Conservation (phyloP, 2,888 invertebrate species). For the Tanypteryx hageni region DNA sequence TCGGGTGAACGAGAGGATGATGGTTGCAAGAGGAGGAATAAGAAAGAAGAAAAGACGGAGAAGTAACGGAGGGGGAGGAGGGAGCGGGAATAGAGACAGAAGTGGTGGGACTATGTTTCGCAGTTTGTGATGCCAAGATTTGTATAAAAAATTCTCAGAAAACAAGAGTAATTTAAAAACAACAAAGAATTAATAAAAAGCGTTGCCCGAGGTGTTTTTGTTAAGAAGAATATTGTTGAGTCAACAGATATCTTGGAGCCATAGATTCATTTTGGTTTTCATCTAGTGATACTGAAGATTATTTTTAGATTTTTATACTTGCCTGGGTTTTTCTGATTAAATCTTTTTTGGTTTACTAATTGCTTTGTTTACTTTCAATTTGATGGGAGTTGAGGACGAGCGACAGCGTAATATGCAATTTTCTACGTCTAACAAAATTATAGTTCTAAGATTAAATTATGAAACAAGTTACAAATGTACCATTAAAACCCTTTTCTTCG, state of each 20-base stretch:
- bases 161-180: conserved; percentile 30
- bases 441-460: background rate
- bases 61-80: background rate
- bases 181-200: conserved; percentile 13
- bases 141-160: background rate
- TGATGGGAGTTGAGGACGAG: background rate
- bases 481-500: too few species aligned
- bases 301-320: background rate
- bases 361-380: background rate
- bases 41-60: background rate
- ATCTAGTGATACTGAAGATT: background rate
- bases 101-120: background rate
- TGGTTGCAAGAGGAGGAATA: background rate
- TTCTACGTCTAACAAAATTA: background rate
- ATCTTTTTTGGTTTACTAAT: background rate
- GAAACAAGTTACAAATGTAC: too few species aligned
- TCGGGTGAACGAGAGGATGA: background rate
- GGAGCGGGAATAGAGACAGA: background rate
- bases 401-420: background rate
- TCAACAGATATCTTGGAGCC: background rate
- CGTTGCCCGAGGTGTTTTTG: background rate
- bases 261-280: background rate
- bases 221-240: background rate
- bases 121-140: background rate
- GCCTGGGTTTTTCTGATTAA: too few species aligned